Conservation (phyloP, 2,113 vertebrate genomes). For the Lycocorax pyrrhopterus region DNA sequence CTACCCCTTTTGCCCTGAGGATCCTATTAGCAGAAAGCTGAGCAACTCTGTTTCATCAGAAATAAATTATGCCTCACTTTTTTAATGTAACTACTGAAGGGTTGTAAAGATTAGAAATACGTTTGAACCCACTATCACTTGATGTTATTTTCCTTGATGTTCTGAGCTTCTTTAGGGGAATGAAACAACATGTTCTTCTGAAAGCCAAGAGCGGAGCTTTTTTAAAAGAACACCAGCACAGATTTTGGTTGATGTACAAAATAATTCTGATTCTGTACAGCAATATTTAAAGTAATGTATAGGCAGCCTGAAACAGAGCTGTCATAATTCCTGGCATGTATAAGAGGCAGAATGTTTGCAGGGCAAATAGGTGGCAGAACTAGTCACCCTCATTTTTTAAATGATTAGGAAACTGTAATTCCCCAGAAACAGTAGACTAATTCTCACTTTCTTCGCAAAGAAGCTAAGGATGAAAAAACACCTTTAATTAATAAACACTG, state of each 20-base stretch:
- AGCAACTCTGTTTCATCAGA: conserved; percentile 66
- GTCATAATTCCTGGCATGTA: background rate
- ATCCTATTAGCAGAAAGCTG: conserved; percentile 70
- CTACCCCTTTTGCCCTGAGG: conserved; percentile 66
- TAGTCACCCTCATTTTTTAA: conserved; percentile 17
- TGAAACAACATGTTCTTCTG: conserved; percentile 53
- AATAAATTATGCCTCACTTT: conserved; percentile 71
- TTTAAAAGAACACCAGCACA: conserved; percentile 9
- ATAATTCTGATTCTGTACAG: background rate
- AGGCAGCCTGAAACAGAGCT: background rate
- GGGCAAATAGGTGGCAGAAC: background rate
- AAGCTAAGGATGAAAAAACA: conserved; percentile 50
- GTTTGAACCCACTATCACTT: conserved; percentile 63
- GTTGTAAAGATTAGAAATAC: conserved; percentile 67
- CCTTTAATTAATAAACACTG: conserved; percentile 66
- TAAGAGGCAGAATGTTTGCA: background rate
- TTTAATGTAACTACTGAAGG: conserved; percentile 66
- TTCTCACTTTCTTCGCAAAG: conserved; percentile 58
- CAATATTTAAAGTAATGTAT: conserved; percentile 17
- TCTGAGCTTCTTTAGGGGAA: conserved; percentile 53
- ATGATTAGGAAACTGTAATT: conserved; percentile 61
- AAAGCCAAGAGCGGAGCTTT: conserved; percentile 44
- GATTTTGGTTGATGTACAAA: background rate
- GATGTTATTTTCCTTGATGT: conserved; percentile 69
- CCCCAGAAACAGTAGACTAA: conserved; percentile 46